Conservation (phyloP, 2,797 vertebrate species). For the Onychomys leucogaster region DNA sequence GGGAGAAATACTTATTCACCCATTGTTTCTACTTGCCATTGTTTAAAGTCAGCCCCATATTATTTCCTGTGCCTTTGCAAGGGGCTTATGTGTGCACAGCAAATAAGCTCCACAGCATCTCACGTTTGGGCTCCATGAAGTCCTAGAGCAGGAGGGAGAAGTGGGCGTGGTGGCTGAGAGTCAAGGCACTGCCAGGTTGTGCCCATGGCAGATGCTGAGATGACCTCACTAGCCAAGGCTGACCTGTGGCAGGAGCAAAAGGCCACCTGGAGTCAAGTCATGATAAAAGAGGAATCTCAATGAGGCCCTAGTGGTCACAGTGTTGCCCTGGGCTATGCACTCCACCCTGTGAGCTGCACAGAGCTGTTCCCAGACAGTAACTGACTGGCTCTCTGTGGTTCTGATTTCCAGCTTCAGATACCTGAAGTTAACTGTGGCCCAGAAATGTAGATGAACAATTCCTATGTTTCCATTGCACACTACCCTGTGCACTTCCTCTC, state of each 20-base stretch:
- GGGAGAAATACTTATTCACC: background rate
- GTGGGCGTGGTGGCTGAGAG: accelerated
- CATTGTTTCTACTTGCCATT: background rate
- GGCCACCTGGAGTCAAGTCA: background rate
- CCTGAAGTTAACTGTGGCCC: background rate
- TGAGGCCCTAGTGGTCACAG: background rate
- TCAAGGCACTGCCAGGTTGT: background rate
- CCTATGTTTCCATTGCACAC: background rate
- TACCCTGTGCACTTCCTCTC: background rate
- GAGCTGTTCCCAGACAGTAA: background rate
- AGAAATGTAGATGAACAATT: background rate
- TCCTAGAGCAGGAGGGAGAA: background rate
- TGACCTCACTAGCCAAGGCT: background rate
- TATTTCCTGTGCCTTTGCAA: slow-evolving; percentile 8
- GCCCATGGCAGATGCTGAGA: accelerated
- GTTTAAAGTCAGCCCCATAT: background rate
- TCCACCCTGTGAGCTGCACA: background rate
- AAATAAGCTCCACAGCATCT: background rate
- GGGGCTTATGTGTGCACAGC: background rate
- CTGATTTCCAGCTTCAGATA: background rate
- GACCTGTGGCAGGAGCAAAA: background rate
- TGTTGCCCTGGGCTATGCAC: background rate
- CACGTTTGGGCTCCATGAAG: background rate
- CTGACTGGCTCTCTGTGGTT: background rate
- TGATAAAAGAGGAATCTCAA: background rate